Evolutionary conservation across 1,140 invertebrate species (phyloP), one percentile per base, ranked within the genome.

Genomic region (Conopomorpha cramerella): DNA sequence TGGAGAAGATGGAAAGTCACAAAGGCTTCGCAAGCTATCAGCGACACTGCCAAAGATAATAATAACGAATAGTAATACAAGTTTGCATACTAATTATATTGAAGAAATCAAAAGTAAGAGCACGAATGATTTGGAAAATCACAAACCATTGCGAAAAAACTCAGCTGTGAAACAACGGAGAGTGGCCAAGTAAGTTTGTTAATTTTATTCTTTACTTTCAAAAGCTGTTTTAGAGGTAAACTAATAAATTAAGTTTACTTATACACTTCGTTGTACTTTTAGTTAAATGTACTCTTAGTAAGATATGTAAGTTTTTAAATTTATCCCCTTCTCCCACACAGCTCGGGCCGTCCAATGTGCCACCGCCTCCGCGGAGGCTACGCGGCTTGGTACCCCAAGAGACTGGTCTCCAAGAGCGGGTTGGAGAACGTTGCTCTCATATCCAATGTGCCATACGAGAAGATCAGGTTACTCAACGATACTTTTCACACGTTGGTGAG

Each of bases 401-500:
- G 70, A 2, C 42, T 72, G 18, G 63, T 74, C 0, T 64, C 70
- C n/a, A 74, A 74, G 38, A 50, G 36, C n/a, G 70, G 70, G 0
- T 31, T 57, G 16, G 70, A 74, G 34, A 74, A 74, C 18, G 51
- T 74, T 3, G 67, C 67, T 0, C 40, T 72, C 6, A 72, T 74
- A 12, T 68, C 65, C 2, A 74, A 74, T 30, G 64, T 74, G 2
- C 70, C 70, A 1, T 74, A 55, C 32, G 63, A 64, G 51, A 74
- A 57, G 36, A 68, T 74, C 8, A 46, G 70, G 1, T 43, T 74
- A 2, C 39, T 76, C 0, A 76, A 76, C 16, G 71, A 76, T 25
- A 62, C 67, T 0, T 72, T 76, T 36, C 67, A 76, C 38, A 76
- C 71, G 12, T 42, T 76, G 65, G 71, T 76, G 54, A 67, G 49